Conservation (phyloP, 2,888 invertebrate genomes). For the Bugulina stolonifera region DNA sequence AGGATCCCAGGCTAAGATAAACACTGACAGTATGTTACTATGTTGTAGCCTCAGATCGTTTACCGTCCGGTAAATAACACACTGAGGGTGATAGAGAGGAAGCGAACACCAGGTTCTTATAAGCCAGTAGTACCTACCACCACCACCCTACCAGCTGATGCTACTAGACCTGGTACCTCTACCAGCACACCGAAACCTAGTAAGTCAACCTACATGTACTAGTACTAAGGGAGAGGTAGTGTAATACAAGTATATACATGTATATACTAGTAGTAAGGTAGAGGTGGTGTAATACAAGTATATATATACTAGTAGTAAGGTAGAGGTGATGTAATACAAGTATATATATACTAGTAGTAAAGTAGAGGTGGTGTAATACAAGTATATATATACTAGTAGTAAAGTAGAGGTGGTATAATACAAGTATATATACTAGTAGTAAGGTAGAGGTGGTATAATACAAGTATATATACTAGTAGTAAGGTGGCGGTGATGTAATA, state of each 20-base stretch:
- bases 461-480: too few species aligned
- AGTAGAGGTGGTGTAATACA: background rate
- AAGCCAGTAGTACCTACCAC: background rate
- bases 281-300: too few species aligned
- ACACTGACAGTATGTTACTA: constrained; percentile 8
- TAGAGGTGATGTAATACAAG: background rate
- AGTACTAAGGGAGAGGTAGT: background rate
- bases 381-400: background rate
- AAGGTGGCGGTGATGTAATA: too few species aligned
- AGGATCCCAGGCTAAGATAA: too few species aligned
- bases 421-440: background rate
- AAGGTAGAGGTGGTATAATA: background rate
- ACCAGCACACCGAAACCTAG: background rate
- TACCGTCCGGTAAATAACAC: background rate
- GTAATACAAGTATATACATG: too few species aligned
- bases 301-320: background rate
- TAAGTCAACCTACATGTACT: background rate
- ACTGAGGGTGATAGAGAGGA: background rate
- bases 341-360: background rate
- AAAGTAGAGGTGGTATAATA: background rate
- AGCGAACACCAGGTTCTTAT: background rate
- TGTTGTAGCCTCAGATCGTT: background rate
- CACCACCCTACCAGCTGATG: too few species aligned
- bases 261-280: too few species aligned
- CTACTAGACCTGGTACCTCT: background rate